Evolutionary conservation across 2,797 vertebrate genomes (phyloP).

Genomic region (Gymnoscopelus microlampas): DNA sequence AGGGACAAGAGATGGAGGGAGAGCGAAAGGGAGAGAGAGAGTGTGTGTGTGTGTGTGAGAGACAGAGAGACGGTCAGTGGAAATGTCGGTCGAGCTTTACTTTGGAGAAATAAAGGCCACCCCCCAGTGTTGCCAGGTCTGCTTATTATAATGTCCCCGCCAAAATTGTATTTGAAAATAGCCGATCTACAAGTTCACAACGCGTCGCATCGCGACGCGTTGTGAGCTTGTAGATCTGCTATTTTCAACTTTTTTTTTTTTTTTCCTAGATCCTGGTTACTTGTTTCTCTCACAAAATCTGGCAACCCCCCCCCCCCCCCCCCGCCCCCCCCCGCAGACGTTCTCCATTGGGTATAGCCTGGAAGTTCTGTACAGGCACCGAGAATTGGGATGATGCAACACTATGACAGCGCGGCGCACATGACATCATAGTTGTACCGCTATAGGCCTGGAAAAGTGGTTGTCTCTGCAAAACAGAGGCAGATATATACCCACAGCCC

Average conservation of each 20-base stretch:
- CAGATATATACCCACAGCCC: constrained; percentile 18
- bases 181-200: no score
- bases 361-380: constrained; percentile 17
- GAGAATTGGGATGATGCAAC: constrained; percentile 8
- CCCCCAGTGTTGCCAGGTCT: neutral
- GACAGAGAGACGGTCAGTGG: neutral
- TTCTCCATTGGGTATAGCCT: constrained; percentile 14
- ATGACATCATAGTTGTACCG: neutral
- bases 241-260: no score
- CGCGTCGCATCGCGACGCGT: no score
- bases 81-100: neutral
- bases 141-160: no score
- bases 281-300: no score
- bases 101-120: neutral
- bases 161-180: no score
- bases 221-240: no score
- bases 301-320: no score
- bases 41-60: neutral
- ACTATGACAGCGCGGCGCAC: constrained; percentile 1
- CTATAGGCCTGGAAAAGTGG: constrained; percentile 1
- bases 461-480: neutral
- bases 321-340: neutral
- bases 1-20: neutral
- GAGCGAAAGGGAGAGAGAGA: constrained; percentile 23
- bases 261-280: no score